phyloP scores from a whole-genome alignment of 2,797 vertebrate genomes.

The Gymnocypris eckloni region DNA sequence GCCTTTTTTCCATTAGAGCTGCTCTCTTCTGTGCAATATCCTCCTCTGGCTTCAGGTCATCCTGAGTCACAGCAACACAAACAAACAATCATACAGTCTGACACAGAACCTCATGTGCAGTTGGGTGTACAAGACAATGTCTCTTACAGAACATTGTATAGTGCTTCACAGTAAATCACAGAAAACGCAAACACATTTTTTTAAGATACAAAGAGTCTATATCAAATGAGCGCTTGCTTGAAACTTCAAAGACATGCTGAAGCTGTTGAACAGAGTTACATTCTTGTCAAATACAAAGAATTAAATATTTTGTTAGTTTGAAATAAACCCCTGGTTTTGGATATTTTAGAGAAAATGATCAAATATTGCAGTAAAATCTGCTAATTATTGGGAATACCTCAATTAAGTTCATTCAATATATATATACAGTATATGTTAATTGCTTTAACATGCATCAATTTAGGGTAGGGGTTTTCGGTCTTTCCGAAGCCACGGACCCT shows the following conservation, averaged over 20 bases:
- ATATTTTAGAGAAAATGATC: neutral
- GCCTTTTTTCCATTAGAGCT: slow-evolving; percentile 91
- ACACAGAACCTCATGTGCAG: neutral
- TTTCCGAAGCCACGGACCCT: too few relatives aligned
- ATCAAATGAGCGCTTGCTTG: too few relatives aligned
- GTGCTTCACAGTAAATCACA: neutral
- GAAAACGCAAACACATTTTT: neutral
- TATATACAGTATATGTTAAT: neutral
- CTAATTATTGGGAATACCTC: neutral
- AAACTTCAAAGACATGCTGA: neutral
- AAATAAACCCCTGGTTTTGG: neutral
- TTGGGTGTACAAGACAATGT: neutral
- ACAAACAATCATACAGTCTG: slow-evolving; percentile 15
- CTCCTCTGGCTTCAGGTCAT: slow-evolving; percentile 92
- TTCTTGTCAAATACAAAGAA: neutral
- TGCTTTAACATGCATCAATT: neutral
- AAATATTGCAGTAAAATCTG: neutral
- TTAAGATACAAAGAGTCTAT: too few relatives aligned
- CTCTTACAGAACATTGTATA: neutral
- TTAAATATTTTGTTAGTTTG: neutral
- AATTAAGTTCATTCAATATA: neutral
- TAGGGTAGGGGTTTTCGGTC: too few relatives aligned
- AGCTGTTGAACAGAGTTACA: neutral
- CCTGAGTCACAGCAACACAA: slow-evolving; percentile 73
- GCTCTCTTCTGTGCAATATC: slow-evolving; percentile 95